Conservation (phyloP, 2,113 vertebrate species). For the Electrona antarctica region DNA sequence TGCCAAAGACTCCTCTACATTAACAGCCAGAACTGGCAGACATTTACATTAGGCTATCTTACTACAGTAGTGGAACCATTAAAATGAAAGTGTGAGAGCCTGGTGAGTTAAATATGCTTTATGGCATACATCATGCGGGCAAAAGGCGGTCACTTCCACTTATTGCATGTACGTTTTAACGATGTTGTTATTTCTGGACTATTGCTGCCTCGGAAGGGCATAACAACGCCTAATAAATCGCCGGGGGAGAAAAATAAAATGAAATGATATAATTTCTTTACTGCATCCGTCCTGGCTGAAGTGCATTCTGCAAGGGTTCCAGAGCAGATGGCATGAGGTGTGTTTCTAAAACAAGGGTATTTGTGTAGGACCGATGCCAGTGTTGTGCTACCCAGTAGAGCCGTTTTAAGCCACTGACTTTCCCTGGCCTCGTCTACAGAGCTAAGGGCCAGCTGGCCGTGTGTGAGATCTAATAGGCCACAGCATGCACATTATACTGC, state of each 20-base stretch:
- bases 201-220: constrained; percentile 13
- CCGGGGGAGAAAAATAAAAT: constrained; percentile 34
- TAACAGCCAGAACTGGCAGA: neutral
- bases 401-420: constrained; percentile 21
- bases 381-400: constrained; percentile 16
- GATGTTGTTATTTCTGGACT: constrained; percentile 40
- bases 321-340: constrained; percentile 40
- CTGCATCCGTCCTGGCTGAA: constrained; percentile 35
- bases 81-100: constrained; percentile 18
- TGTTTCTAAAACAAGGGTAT: constrained; percentile 8
- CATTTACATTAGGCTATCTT: neutral
- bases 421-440: constrained; percentile 14
- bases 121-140: constrained; percentile 27
- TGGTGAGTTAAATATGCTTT: constrained; percentile 36
- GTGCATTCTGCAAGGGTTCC: constrained; percentile 21
- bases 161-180: constrained; percentile 36
- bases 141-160: constrained; percentile 35
- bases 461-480: constrained; percentile 21
- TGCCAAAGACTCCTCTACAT: constrained; percentile 1
- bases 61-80: constrained; percentile 15
- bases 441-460: constrained; percentile 19
- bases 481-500: neutral
- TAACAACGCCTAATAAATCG: constrained; percentile 10
- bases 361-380: constrained; percentile 28
- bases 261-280: constrained; percentile 42